Evolutionary conservation across 2,797 vertebrate genomes (phyloP).

Genomic region (Cirrhinus molitorella): DNA sequence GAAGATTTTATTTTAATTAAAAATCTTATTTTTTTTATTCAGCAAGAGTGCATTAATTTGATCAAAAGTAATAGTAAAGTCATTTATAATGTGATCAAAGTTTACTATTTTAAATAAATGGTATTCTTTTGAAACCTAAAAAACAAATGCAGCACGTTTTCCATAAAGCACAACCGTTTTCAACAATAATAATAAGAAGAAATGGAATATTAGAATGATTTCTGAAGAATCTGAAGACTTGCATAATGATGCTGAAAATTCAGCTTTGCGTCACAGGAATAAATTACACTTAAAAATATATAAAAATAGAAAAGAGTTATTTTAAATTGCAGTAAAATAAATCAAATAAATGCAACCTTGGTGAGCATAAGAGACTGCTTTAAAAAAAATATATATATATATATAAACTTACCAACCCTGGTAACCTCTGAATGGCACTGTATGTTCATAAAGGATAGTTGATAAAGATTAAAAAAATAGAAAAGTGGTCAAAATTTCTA

Average conservation of each 20-base stretch:
- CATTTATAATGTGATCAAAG: neutral
- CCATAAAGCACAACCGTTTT: neutral
- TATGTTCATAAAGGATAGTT: neutral
- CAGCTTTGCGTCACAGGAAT: neutral
- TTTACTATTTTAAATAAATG: neutral
- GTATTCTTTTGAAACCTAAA: neutral
- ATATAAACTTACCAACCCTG: too few species aligned
- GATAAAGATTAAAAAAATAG: too few species aligned
- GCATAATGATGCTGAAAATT: neutral
- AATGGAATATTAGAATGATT: too few species aligned
- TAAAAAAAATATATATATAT: neutral
- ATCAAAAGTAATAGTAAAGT: neutral
- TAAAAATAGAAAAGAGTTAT: neutral
- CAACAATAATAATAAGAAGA: neutral
- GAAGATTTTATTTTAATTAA: neutral
- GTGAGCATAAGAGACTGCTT: neutral
- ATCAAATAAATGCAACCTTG: neutral
- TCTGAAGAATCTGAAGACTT: neutral
- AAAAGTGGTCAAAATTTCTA: too few species aligned
- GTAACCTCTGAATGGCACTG: neutral
- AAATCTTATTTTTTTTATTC: too few species aligned
- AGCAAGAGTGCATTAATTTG: neutral
- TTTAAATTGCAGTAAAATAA: too few species aligned
- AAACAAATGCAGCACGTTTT: neutral
- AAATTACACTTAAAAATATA: neutral